Percentiles rank a stretch among this genome's conserved stretches.
Evolutionary conservation across 2,113 vertebrate genomes (phyloP).

Genomic region (Otolemur garnettii): DNA sequence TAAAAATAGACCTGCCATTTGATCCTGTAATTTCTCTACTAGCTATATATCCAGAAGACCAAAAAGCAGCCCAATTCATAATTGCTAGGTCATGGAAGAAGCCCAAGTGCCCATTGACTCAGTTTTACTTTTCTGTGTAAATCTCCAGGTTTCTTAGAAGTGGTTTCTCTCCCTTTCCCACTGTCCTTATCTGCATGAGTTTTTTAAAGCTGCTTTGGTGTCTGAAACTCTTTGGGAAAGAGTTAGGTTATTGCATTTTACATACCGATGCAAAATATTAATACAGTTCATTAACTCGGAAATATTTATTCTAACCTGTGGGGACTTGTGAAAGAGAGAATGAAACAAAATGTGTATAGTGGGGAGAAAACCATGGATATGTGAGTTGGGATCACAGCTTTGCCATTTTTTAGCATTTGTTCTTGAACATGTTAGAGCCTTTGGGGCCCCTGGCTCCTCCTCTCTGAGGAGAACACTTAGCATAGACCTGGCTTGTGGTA

Average conservation of each 20-base stretch:
- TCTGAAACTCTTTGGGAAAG: slow-evolving; percentile 18
- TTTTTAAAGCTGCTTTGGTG: slow-evolving; percentile 37
- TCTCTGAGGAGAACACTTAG: background rate
- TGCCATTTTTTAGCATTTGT: background rate
- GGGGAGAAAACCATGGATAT: background rate
- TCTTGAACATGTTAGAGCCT: background rate
- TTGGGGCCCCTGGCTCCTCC: background rate
- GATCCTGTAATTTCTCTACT: too few relatives aligned
- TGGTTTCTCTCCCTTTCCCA: background rate
- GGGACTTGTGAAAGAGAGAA: background rate
- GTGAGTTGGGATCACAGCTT: background rate
- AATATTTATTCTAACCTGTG: background rate
- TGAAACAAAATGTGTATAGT: background rate
- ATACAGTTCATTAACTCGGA: background rate
- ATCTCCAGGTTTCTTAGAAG: background rate
- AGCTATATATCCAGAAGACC: too few relatives aligned
- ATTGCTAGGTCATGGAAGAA: too few relatives aligned
- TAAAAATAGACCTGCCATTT: too few relatives aligned
- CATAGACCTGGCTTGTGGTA: background rate
- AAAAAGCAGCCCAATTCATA: too few relatives aligned
- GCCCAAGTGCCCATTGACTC: too few relatives aligned
- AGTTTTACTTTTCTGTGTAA: background rate
- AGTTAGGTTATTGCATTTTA: background rate
- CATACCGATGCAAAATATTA: background rate
- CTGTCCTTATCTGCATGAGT: background rate